phyloP scores from a whole-genome alignment of 2,797 vertebrate species.

The Hypotaenidia philippensis region DNA sequence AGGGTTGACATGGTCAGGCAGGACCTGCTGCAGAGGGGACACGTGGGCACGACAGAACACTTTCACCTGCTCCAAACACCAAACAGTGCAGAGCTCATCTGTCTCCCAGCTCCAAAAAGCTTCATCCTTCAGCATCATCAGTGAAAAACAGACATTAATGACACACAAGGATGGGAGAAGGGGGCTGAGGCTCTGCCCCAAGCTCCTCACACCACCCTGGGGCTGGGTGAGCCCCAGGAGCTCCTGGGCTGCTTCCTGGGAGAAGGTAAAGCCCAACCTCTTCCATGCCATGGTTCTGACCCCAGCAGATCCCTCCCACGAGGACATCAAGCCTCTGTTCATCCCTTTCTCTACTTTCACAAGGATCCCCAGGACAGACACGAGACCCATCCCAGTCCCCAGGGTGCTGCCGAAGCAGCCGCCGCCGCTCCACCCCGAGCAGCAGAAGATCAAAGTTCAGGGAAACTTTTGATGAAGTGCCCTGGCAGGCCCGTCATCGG shows the following conservation, averaged over 20 bases:
- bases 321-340: neutral
- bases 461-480: conserved; percentile 76
- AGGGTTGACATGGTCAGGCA: neutral
- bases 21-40: neutral
- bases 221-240: neutral
- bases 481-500: conserved; percentile 60
- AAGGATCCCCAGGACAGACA: neutral
- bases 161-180: rapidly evolving
- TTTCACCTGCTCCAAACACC: rapidly evolving
- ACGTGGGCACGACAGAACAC: rapidly evolving
- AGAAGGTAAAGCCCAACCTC: neutral
- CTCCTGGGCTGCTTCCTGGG: neutral
- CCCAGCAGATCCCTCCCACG: neutral
- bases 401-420: neutral
- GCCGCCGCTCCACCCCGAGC: neutral
- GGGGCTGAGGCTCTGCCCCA: neutral
- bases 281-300: neutral
- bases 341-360: neutral
- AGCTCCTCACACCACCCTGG: neutral
- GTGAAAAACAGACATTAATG: rapidly evolving
- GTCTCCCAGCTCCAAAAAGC: neutral
- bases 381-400: rapidly evolving
- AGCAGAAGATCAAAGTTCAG: conserved; percentile 58
- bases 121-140: rapidly evolving
- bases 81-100: rapidly evolving